These are phyloP conservation scores for Pristionchus fissidentatus DNA, from an alignment of 2,888 invertebrate genomes.

Conservation along the genomic window DNA sequence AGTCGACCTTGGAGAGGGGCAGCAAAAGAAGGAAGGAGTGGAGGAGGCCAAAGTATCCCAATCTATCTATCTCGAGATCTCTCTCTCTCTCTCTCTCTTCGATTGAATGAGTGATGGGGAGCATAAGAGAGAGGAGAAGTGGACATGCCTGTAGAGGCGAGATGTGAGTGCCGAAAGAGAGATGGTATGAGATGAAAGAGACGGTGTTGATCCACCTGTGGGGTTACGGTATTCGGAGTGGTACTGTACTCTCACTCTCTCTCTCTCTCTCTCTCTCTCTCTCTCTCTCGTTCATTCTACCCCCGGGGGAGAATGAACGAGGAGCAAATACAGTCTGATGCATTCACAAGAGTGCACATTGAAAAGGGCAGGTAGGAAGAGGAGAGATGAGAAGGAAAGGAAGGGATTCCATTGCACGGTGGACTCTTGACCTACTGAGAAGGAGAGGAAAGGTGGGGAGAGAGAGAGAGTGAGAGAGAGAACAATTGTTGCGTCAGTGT, in stretches of 20 bases:
- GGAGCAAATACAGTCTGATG: constrained; percentile 5
- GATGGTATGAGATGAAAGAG: background rate
- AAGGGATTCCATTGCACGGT: background rate
- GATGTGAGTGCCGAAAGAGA: background rate
- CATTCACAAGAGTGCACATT: background rate
- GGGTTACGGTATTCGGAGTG: too few species aligned
- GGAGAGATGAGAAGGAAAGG: background rate
- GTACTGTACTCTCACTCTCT: background rate
- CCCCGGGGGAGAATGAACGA: background rate
- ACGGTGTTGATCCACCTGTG: background rate
- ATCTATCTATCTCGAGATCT: background rate
- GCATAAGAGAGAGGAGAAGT: constrained; percentile 17
- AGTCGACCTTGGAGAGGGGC: too few species aligned
- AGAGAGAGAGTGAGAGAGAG: background rate
- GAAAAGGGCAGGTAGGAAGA: background rate
- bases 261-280: background rate
- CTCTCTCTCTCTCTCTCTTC: background rate
- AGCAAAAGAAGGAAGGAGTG: too few species aligned
- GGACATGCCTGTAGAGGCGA: too few species aligned
- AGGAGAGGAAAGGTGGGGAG: background rate
- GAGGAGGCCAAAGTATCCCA: too few species aligned
- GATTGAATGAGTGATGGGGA: constrained; percentile 24
- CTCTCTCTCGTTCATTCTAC: background rate
- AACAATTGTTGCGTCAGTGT: constrained; percentile 22
- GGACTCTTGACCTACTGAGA: background rate